phyloP scores from a whole-genome alignment of 2,113 vertebrate species.

The Heterochromis multidens region DNA sequence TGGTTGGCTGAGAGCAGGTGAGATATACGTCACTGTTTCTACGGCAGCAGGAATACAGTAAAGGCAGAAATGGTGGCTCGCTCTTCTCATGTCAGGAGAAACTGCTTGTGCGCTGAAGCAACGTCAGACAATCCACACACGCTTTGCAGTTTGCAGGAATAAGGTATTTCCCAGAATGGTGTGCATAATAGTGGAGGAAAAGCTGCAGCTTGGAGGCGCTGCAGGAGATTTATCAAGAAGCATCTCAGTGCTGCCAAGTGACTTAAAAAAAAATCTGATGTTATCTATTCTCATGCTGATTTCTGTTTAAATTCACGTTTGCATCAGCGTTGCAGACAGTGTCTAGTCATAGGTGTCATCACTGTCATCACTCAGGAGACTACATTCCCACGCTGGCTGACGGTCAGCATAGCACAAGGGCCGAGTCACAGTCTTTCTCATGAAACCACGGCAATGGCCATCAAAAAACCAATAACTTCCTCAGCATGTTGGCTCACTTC shows the following conservation, averaged over 20 bases:
- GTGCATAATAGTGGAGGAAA: not conserved
- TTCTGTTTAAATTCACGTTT: not conserved
- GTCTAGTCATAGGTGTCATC: slow-evolving; percentile 9
- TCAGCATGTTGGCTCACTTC: slow-evolving; percentile 78
- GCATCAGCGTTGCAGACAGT: not conserved
- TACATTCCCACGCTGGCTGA: slow-evolving; percentile 71
- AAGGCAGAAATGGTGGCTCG: not conserved
- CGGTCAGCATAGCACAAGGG: slow-evolving; percentile 14
- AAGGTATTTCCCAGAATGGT: not conserved
- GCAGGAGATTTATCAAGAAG: not conserved
- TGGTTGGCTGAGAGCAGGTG: slow-evolving; percentile 46
- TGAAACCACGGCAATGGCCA: slow-evolving; percentile 77
- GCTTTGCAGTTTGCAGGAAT: not conserved
- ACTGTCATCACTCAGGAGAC: not conserved
- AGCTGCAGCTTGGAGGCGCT: not conserved
- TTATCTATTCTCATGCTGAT: not conserved
- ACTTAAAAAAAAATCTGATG: not conserved
- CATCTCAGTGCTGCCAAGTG: not conserved
- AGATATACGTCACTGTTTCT: slow-evolving; percentile 32
- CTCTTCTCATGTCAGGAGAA: not conserved
- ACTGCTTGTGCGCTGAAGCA: not conserved
- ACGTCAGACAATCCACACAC: not conserved
- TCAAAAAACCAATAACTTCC: slow-evolving; percentile 84
- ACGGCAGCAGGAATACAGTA: slow-evolving; percentile 13
- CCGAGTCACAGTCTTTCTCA: slow-evolving; percentile 66